phyloP scores from a whole-genome alignment of 92 coral and sea anemone genomes.

The Epizoanthus scotinus region DNA sequence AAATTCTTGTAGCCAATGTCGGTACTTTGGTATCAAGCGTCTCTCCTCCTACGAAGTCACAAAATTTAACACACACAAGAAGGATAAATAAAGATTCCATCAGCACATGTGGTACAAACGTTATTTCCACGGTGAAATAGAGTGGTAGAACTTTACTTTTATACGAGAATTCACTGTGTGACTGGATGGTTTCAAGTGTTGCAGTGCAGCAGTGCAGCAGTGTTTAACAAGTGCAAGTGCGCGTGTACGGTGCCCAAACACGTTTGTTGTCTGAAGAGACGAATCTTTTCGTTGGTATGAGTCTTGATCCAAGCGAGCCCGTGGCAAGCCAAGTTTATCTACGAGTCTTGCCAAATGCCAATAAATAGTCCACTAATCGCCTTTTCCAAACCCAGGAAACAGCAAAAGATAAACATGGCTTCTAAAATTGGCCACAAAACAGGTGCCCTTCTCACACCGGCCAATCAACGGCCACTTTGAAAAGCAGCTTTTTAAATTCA shows the following conservation, averaged over 20 bases:
- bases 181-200: conserved; percentile 18
- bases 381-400: conserved; percentile 35
- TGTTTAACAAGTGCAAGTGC: conserved; percentile 31
- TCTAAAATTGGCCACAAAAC: conserved; percentile 33
- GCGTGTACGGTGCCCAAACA: conserved; percentile 21
- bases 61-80: conserved; percentile 45
- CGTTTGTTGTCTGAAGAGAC: background rate
- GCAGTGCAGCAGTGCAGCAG: conserved; percentile 17
- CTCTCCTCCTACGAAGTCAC: conserved; percentile 41
- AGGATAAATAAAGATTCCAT: conserved; percentile 39
- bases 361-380: conserved; percentile 47
- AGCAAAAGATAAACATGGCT: conserved; percentile 39
- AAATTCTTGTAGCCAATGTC: conserved; percentile 23
- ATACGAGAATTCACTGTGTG: background rate
- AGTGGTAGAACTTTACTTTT: conserved; percentile 13
- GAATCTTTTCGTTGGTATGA: conserved; percentile 26
- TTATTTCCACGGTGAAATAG: conserved; percentile 26
- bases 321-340: conserved; percentile 42
- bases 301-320: conserved; percentile 33
- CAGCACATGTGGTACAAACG: conserved; percentile 27
- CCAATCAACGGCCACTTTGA: conserved; percentile 24
- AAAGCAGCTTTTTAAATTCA: conserved; percentile 51
- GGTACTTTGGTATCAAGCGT: conserved; percentile 25
- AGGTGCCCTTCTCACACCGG: conserved; percentile 14
- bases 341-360: conserved; percentile 41